These are phyloP conservation scores for Thalassophryne amazonica DNA, from an alignment of 2,797 vertebrate species.

Conservation along the genomic window DNA sequence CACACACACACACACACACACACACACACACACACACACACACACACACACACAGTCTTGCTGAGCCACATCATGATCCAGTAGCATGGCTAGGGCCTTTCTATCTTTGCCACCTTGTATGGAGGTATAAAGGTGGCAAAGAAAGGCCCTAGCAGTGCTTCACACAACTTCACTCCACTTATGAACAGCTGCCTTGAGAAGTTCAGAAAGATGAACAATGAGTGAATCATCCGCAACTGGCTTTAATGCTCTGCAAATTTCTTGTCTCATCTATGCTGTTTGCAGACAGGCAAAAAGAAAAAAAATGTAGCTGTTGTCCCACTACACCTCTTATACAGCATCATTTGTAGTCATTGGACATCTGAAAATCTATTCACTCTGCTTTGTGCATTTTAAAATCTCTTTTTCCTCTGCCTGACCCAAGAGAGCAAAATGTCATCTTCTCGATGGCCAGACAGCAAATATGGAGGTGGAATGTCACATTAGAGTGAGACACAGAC, in stretches of 20 bases:
- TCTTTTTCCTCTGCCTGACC: slow-evolving; percentile 21
- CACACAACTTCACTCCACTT: too few relatives aligned
- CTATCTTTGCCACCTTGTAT: too few relatives aligned
- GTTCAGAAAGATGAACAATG: slow-evolving; percentile 37
- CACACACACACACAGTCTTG: too few relatives aligned
- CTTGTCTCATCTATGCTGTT: slow-evolving; percentile 38
- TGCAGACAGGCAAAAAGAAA: slow-evolving; percentile 11
- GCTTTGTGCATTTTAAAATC: background rate
- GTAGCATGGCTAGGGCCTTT: too few relatives aligned
- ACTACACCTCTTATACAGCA: slow-evolving; percentile 23
- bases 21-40: too few relatives aligned
- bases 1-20: too few relatives aligned
- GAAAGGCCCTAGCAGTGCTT: too few relatives aligned
- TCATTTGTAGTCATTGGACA: slow-evolving; percentile 38
- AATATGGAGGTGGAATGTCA: slow-evolving; percentile 59
- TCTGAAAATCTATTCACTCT: slow-evolving; percentile 20
- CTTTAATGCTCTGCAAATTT: slow-evolving; percentile 26
- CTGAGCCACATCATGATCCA: too few relatives aligned
- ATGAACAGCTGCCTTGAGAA: slow-evolving; percentile 51
- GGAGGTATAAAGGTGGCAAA: too few relatives aligned
- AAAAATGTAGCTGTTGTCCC: slow-evolving; percentile 45
- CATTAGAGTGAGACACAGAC: slow-evolving; percentile 60
- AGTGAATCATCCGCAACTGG: slow-evolving; percentile 59
- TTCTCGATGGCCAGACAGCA: slow-evolving; percentile 50
- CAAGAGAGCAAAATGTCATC: slow-evolving; percentile 14